A percentile compares a stretch with the other conserved stretches of the same genome.
These are phyloP conservation scores for Chascanopsetta lugubris DNA, from an alignment of 2,113 vertebrate genomes.

Conservation along the genomic window DNA sequence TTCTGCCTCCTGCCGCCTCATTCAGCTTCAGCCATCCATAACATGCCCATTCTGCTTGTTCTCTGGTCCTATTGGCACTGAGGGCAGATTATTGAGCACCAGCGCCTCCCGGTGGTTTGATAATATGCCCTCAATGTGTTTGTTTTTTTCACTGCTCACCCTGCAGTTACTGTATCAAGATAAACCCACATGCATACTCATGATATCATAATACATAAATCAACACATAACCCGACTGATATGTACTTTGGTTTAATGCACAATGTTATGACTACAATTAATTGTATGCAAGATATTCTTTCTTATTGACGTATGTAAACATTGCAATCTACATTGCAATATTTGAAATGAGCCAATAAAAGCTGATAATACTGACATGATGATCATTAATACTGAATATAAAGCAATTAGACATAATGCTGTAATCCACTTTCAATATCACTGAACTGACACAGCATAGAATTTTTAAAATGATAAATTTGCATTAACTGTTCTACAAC, in stretches of 20 bases:
- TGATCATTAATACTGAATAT: background rate
- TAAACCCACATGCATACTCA: background rate
- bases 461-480: background rate
- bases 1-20: constrained; percentile 33
- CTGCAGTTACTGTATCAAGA: constrained; percentile 7
- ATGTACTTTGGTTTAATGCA: background rate
- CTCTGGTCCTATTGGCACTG: constrained; percentile 14
- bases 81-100: constrained; percentile 36
- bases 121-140: constrained; percentile 28
- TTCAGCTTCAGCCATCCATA: constrained; percentile 36
- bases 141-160: constrained; percentile 40
- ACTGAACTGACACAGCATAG: background rate
- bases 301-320: too few relatives aligned
- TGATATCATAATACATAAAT: background rate
- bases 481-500: background rate
- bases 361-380: background rate
- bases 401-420: background rate
- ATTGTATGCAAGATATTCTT: too few relatives aligned
- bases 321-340: too few relatives aligned
- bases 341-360: background rate
- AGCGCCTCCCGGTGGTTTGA: constrained; percentile 67
- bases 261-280: too few relatives aligned
- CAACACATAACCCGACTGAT: background rate
- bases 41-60: constrained; percentile 24
- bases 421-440: background rate